Conservation (phyloP, 2,888 invertebrate species). For the Papilio elwesi region DNA sequence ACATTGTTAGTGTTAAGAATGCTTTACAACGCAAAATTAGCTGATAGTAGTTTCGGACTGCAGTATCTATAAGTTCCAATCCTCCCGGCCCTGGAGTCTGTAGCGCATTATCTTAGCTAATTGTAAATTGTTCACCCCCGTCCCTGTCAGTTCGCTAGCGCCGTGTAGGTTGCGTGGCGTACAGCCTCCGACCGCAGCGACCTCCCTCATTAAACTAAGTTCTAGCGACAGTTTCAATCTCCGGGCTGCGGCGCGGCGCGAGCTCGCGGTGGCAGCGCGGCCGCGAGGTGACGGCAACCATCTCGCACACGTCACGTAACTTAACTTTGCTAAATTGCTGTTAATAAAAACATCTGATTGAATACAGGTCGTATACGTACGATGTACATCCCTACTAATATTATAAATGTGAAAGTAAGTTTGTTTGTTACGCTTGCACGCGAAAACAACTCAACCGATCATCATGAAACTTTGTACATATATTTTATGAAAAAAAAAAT, state of each 20-base stretch:
- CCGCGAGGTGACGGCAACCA: conserved; percentile 14
- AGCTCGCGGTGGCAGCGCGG: too few relatives aligned
- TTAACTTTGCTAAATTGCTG: neutral
- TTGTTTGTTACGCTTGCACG: too few relatives aligned
- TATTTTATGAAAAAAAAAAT: too few relatives aligned
- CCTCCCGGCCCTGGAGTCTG: neutral
- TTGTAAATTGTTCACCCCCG: neutral
- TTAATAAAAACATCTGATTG: too few relatives aligned
- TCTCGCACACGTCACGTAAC: neutral
- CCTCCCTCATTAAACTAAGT: conserved; percentile 40
- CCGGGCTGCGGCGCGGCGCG: conserved; percentile 14
- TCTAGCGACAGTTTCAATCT: conserved; percentile 39
- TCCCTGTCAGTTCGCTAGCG: neutral
- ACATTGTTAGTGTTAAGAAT: too few relatives aligned
- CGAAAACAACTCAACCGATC: too few relatives aligned
- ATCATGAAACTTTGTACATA: too few relatives aligned
- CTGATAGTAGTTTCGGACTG: too few relatives aligned
- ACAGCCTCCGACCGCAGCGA: conserved; percentile 30
- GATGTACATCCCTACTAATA: too few relatives aligned
- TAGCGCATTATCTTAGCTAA: neutral
- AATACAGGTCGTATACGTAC: too few relatives aligned
- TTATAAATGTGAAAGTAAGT: too few relatives aligned
- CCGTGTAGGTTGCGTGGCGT: neutral
- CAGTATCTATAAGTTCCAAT: neutral
- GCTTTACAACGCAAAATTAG: too few relatives aligned